These are phyloP conservation scores for Panagrolaimus sp. DNA, from an alignment of 1,140 invertebrate species.

Conservation along the genomic window DNA sequence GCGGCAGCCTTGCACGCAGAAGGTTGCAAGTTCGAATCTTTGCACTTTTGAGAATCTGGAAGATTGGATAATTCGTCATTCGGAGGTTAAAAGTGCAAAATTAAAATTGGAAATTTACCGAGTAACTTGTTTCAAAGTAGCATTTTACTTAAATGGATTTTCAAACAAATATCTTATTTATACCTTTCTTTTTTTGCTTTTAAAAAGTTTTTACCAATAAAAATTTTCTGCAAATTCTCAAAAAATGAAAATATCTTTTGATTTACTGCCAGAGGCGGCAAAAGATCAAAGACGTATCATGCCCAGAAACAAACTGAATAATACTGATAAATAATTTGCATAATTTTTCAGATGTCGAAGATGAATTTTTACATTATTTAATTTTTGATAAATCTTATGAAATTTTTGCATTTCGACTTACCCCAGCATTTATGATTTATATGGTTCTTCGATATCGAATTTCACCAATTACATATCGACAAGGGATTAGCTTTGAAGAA, in stretches of 20 bases:
- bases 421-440: slow-evolving; percentile 54
- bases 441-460: slow-evolving; percentile 48
- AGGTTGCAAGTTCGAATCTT: not conserved
- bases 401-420: slow-evolving; percentile 33
- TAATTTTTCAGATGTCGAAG: slow-evolving; percentile 22
- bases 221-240: too few species aligned
- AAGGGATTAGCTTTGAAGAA: slow-evolving; percentile 29
- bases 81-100: slow-evolving; percentile 14
- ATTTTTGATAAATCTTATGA: not conserved
- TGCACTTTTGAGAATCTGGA: slow-evolving; percentile 16
- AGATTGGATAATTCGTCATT: not conserved
- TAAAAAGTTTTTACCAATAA: not conserved
- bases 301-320: too few species aligned
- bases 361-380: slow-evolving; percentile 20
- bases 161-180: slow-evolving; percentile 8
- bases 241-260: too few species aligned
- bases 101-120: slow-evolving; percentile 1
- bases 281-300: too few species aligned
- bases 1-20: not conserved
- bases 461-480: slow-evolving; percentile 27
- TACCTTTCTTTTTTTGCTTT: too few species aligned
- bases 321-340: not conserved
- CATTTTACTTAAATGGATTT: slow-evolving; percentile 1
- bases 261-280: too few species aligned
- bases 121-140: not conserved